Base-by-base conservation (phyloP, 2,888 invertebrate genomes). In the Acronicta leporina region DNA sequence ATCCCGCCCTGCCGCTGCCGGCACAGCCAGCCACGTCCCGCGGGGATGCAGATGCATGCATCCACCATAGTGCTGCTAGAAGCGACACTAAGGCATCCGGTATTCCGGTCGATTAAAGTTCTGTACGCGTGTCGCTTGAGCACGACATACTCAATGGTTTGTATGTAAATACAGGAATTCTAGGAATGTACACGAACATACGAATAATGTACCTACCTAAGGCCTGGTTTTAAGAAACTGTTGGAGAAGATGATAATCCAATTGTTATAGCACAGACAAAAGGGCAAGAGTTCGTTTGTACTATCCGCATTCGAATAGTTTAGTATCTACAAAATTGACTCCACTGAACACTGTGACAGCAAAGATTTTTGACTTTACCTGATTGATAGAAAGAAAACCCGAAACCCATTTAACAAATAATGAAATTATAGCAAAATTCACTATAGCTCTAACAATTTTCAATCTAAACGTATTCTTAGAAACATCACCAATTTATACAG, bases 1-100 rank as follows among this genome's bases (percentile, higher is more conserved):
- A 91, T 88, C 85, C 87, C 87, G 86, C 89, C 89, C 88, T 86
- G 82, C 73, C 68, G 75, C 77, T 77, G 78, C 77, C 79, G 77
- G 79, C 75, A 80, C 77, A 77, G 67, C 83, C 82, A 79, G 69
- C 73, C 66, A 77, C 78, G 83, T 92, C 92, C 92, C 92, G 91
- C 90, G 90, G 93, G 94, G 93, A 92, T 94, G 93, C 92, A 92
- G 92, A 90, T 92, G 92, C 91, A 90, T 77, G 85, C 79, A 81
- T 75, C 69, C 63, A 56, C 58, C 59, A 71, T 73, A 68, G 54
- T 9, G 15, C 38, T 55, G 47, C 87, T 89, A 64, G 88, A 88
- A 83, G 79, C 75, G 86, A 41, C 70, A 60, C 48, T 56, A 43
- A n/a, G 16, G 15, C 33, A 25, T 50, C 43, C 47, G 30, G 38